Base-by-base conservation (phyloP, 1,140 invertebrate species). In the Papilio polyxenes region DNA sequence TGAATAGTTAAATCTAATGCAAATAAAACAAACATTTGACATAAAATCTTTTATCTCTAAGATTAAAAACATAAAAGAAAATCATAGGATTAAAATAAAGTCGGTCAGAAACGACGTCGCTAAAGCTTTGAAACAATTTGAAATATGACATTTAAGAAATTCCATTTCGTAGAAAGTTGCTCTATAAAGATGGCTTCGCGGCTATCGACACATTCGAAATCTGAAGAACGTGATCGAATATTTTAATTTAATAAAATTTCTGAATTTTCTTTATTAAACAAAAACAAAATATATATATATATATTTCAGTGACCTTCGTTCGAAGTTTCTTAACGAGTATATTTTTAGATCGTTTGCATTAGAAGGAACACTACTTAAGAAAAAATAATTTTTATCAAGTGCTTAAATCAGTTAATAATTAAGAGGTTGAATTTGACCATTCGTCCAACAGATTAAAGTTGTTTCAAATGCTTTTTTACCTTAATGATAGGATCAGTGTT, bases 101-200 rank as follows among this genome's bases (percentile, higher is more conserved):
- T 69, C 65, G 4, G 65, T 69, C 65, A 37, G 65, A 17, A 72
- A 72, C 65, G 31, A 6, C 65, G 59, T n/a, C 59, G n/a, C 10
- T 7, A 6, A 4, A 72, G 65, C 65, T 72, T 23, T 15, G 65
- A 72, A 72, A 40, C 65, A 72, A 72, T 72, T 72, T 72, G 37
- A 72, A 72, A 72, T 72, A 72, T 72, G 31, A 72, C 65, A 72
- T 72, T 37, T 37, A 40, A 65, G 62, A 65, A 31, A 72, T 13
- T 40, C 13, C 65, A 40, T 72, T 72, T 37, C 31, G 31, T 40
- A 72, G 20, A 65, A 65, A 62, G 9, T 31, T 31, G 23, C n/a
- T 62, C 59, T 62, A 62, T 20, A 62, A 62, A 65, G 10, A 65
- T 40, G 15, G 31, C 65, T 72, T 40, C 13, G 65, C 31, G 31